Conservation (phyloP, 2,113 vertebrate genomes). For the Todiramphus saurophagus region DNA sequence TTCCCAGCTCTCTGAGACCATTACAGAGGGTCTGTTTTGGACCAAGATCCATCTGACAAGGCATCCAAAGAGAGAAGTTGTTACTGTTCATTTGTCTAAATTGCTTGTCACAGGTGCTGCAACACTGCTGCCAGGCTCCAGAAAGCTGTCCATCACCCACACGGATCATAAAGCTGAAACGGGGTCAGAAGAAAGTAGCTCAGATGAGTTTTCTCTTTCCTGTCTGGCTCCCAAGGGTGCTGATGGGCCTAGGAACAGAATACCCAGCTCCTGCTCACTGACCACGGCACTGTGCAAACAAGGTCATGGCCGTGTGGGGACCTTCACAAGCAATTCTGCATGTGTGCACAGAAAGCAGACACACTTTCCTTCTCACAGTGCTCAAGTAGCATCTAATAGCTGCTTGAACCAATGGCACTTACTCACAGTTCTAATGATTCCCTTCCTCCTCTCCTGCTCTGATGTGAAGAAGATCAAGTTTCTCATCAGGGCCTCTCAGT, state of each 20-base stretch:
- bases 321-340: not conserved
- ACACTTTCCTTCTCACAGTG: slow-evolving; percentile 17
- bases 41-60: not conserved
- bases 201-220: not conserved
- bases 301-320: not conserved
- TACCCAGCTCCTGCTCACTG: not conserved
- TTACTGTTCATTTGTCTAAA: not conserved
- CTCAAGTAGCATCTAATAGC: slow-evolving; percentile 10
- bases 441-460: not conserved
- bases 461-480: not conserved
- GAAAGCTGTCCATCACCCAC: not conserved
- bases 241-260: not conserved
- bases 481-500: not conserved
- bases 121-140: not conserved
- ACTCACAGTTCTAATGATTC: not conserved
- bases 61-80: not conserved
- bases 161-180: not conserved
- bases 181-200: not conserved
- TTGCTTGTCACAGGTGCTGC: not conserved
- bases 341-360: not conserved
- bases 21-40: not conserved
- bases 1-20: not conserved
- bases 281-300: not conserved
- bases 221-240: not conserved
- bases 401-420: not conserved